These are phyloP conservation scores for Papilio glaucus DNA, from an alignment of 1,140 invertebrate genomes.

Conservation along the genomic window DNA sequence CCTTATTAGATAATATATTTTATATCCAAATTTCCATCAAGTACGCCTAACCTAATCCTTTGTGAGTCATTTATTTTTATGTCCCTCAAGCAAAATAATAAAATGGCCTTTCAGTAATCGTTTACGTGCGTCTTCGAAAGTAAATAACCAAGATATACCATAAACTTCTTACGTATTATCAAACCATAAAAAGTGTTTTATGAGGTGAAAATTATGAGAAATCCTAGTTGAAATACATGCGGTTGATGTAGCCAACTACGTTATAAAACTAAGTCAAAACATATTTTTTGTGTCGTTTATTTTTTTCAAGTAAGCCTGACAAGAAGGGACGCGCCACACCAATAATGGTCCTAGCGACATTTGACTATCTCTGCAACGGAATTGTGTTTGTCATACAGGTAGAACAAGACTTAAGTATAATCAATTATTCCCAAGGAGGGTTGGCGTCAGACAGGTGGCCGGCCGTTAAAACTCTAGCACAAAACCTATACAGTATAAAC, in stretches of 20 bases:
- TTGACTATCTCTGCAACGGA: no score
- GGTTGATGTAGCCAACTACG: background rate
- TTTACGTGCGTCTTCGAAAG: background rate
- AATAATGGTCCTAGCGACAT: no score
- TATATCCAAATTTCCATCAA: background rate
- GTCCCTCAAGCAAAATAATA: conserved; percentile 3
- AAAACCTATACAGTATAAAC: no score
- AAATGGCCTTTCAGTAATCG: conserved; percentile 1
- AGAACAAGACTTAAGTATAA: no score
- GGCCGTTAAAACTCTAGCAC: no score
- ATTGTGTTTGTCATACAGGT: no score
- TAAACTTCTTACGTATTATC: conserved; percentile 2
- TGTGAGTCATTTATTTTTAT: conserved; percentile 10
- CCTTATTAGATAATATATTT: background rate
- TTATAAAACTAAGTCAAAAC: background rate
- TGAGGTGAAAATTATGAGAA: background rate
- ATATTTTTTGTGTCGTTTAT: background rate
- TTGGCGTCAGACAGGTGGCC: no score
- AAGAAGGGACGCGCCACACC: no score
- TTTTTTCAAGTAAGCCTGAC: no score
- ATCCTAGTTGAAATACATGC: background rate
- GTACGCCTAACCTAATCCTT: background rate
- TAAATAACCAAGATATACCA: background rate
- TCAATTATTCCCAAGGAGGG: no score
- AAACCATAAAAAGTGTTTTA: background rate